A percentile compares a stretch with the other conserved stretches of the same genome.
phyloP scores from a whole-genome alignment of 92 coral and sea anemone genomes.

The Paragorgia papillata region DNA sequence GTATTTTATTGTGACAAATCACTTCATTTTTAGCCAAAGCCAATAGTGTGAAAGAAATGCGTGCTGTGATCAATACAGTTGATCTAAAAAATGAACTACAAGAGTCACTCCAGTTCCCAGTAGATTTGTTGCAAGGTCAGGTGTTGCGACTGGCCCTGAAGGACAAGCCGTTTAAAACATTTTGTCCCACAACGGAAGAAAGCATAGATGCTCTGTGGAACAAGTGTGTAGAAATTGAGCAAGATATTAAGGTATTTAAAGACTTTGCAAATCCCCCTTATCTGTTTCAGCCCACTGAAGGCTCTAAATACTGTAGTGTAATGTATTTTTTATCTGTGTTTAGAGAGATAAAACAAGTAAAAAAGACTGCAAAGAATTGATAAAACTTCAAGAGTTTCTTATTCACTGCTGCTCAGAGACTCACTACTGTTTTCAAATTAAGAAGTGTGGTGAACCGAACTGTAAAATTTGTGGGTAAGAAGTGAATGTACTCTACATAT shows the following conservation, averaged over 20 bases:
- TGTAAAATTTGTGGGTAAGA: constrained; percentile 27
- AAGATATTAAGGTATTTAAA: constrained; percentile 12
- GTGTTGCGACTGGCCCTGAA: not conserved
- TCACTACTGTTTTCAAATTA: constrained; percentile 32
- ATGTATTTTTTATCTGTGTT: too few species aligned
- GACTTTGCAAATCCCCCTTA: too few species aligned
- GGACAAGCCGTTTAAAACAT: not conserved
- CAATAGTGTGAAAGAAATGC: too few species aligned
- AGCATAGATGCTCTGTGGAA: not conserved
- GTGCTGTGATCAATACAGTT: too few species aligned
- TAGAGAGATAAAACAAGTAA: not conserved
- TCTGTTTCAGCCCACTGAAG: too few species aligned
- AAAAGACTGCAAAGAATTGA: constrained; percentile 1
- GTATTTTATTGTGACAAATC: too few species aligned
- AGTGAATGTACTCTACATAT: not conserved
- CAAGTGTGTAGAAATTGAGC: constrained; percentile 1
- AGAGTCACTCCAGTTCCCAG: too few species aligned
- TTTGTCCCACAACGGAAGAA: not conserved
- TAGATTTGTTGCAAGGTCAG: not conserved
- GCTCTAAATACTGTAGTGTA: too few species aligned
- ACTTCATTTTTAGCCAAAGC: too few species aligned
- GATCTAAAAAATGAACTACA: too few species aligned
- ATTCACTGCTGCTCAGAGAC: constrained; percentile 22
- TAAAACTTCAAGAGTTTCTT: not conserved
- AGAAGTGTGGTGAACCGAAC: constrained; percentile 32